phyloP scores from a whole-genome alignment of 2,797 vertebrate genomes.

The Ataeniobius toweri region DNA sequence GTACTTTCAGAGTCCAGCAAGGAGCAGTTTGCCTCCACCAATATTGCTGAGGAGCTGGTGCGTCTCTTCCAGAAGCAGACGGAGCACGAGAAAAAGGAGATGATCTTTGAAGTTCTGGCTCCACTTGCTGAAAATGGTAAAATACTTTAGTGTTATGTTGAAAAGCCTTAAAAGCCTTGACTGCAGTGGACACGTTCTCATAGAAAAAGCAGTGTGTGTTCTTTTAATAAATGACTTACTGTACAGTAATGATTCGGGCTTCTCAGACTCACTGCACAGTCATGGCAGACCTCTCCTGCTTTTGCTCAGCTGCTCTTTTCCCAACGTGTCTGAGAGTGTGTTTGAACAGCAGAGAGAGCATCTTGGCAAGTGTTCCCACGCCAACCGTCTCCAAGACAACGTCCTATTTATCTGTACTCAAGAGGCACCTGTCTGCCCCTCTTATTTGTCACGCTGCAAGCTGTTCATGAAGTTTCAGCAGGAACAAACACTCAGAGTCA shows the following conservation, averaged over 20 bases:
- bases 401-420: conserved; percentile 68
- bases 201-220: not conserved
- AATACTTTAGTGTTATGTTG: not conserved
- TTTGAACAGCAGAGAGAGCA: conserved; percentile 21
- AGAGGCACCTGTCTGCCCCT: conserved; percentile 31
- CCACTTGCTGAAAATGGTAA: conserved; percentile 98
- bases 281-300: conserved; percentile 47
- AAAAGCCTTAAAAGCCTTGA: not conserved
- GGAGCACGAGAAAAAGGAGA: conserved; percentile 97
- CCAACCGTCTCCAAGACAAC: conserved; percentile 76
- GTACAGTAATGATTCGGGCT: conserved; percentile 41
- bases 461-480: conserved; percentile 6
- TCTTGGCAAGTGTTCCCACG: conserved; percentile 50
- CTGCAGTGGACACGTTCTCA: not conserved
- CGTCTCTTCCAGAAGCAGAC: conserved; percentile 94
- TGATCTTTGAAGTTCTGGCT: conserved; percentile 98
- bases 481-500: conserved; percentile 1
- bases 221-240: conserved; percentile 16
- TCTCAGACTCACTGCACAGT: conserved; percentile 50
- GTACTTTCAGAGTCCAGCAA: conserved; percentile 84
- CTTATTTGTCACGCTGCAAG: conserved; percentile 4
- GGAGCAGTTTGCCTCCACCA: conserved; percentile 97
- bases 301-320: conserved; percentile 39
- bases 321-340: conserved; percentile 3
- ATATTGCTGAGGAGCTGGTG: conserved; percentile 94